Evolutionary conservation across 2,113 vertebrate genomes (phyloP).

Genomic region (Lynx canadensis): DNA sequence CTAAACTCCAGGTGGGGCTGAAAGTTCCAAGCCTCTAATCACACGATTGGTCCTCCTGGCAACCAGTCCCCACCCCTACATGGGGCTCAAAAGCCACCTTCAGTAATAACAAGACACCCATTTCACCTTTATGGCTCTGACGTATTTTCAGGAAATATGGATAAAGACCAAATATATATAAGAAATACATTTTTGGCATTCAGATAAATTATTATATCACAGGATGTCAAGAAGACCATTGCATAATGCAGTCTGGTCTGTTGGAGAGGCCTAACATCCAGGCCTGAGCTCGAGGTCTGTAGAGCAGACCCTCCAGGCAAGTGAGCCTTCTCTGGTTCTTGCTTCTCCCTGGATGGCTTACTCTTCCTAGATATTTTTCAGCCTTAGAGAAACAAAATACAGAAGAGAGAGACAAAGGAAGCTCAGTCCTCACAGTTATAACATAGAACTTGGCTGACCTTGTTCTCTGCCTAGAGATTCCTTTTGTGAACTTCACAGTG

Average conservation of each 20-base stretch:
- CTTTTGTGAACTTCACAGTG: neutral
- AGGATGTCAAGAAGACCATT: neutral
- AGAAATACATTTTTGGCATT: neutral
- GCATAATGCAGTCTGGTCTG: neutral
- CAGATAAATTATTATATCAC: neutral
- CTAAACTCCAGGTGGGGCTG: neutral
- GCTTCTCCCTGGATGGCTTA: neutral
- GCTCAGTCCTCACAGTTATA: neutral
- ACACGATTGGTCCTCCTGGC: neutral
- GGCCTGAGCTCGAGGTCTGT: neutral
- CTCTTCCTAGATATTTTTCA: neutral
- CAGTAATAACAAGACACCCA: neutral
- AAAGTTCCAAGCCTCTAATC: neutral
- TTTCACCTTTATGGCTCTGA: neutral
- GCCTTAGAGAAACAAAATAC: neutral
- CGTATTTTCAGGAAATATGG: neutral
- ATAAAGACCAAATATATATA: neutral
- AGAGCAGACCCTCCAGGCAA: neutral
- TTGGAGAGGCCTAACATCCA: neutral
- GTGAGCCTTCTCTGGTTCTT: neutral
- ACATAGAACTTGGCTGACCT: neutral
- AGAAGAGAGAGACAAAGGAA: neutral
- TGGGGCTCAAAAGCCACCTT: neutral
- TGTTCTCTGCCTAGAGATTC: neutral
- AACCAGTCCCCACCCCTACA: neutral